Conservation (phyloP, 2,113 vertebrate genomes). For the Halichoerus grypus region DNA sequence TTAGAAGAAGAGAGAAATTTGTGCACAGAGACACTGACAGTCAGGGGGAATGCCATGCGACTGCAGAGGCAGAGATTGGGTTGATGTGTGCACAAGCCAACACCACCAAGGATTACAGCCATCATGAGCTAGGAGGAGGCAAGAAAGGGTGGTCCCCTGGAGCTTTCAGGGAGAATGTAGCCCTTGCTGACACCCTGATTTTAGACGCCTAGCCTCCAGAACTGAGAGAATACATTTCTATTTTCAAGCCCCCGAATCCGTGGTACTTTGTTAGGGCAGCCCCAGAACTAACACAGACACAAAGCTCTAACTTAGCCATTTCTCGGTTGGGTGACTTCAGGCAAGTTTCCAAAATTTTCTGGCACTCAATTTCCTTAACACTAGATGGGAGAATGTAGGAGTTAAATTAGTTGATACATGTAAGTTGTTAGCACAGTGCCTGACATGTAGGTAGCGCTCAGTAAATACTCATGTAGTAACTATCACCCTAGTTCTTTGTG, state of each 20-base stretch:
- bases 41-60: background rate
- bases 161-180: fast-evolving
- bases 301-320: background rate
- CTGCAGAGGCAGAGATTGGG: background rate
- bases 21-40: background rate
- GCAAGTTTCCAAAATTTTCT: background rate
- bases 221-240: background rate
- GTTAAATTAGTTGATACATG: background rate
- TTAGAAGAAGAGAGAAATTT: background rate
- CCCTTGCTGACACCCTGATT: background rate
- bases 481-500: fast-evolving
- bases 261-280: background rate
- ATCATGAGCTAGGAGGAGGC: background rate
- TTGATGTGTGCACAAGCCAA: background rate
- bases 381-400: background rate
- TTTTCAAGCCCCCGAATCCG: background rate
- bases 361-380: background rate
- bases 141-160: background rate
- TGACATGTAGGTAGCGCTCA: fast-evolving
- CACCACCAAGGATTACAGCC: no score
- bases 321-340: background rate
- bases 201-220: background rate
- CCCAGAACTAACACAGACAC: background rate
- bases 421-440: background rate
- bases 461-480: background rate